Evolutionary conservation across 2,888 invertebrate species (phyloP), one percentile per base, ranked within the genome.

Genomic region (Zonitis immaculata): DNA sequence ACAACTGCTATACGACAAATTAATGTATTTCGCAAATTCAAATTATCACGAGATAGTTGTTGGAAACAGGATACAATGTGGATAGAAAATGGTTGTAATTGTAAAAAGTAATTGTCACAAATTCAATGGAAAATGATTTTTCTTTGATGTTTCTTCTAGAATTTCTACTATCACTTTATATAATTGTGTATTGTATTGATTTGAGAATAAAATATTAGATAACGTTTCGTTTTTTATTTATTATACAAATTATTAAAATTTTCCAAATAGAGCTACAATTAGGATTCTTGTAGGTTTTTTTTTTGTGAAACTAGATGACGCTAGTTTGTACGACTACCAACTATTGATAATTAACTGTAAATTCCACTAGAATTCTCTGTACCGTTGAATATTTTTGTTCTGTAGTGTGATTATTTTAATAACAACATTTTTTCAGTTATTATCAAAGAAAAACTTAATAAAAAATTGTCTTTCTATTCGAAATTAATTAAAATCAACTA

Each of bases 41-140:
- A 26, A 28, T 39, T 18, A 1, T 39, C 39, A 20, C 11, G 18
- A 6, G 14, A 45, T 12, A 16, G 28, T n/a, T 45, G 45, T 28
- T 45, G 45, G 45, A 27, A 45, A 25, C 45, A 45, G 30, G 14
- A 26, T 18, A 45, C 45, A n/a, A 45, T 28, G 18, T 45, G 25
- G 25, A 30, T 45, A 11, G 45, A 27, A 9, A 18, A 27, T 28
- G 45, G 45, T 14, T 45, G 45, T 30, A 18, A 45, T 18, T 45
- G 45, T 45, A 27, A 26, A 39, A 39, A 20, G 18, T 18, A 20
- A 35, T 35, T 14, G 1, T 6, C 11, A 3, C 2, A 11, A 9
- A 9, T 27, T 2, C 11, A 14, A 12, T 30, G n/a, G n/a, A n/a
- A n/a, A n/a, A n/a, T n/a, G n/a, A n/a, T n/a, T n/a, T n/a, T n/a